phyloP scores from a whole-genome alignment of 1,140 invertebrate species.

The Aphidius ervi region DNA sequence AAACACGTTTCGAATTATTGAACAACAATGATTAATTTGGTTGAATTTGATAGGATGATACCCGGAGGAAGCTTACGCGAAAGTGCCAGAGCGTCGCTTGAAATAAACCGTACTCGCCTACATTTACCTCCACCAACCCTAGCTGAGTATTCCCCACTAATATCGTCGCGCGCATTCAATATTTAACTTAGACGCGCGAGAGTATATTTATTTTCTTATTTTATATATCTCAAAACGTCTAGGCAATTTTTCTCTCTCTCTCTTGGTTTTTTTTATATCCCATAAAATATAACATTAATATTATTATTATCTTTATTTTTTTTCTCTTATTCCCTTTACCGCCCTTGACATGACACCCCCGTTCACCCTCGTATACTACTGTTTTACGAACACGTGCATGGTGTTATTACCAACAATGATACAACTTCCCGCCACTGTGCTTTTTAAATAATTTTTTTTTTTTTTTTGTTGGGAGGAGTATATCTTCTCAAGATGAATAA shows the following conservation, averaged over 20 bases:
- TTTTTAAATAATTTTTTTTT: background rate
- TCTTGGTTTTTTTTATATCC: background rate
- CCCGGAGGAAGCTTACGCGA: conserved; percentile 48
- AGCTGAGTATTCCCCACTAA: conserved; percentile 34
- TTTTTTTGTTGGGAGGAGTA: background rate
- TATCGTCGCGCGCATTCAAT: background rate
- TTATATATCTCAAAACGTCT: background rate
- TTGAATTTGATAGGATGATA: conserved; percentile 32
- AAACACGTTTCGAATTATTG: conserved; percentile 25
- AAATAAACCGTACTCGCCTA: conserved; percentile 51
- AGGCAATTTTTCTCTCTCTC: background rate
- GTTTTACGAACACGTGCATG: conserved; percentile 22
- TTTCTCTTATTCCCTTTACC: background rate
- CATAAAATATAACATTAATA: too few species aligned
- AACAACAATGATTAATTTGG: conserved; percentile 30
- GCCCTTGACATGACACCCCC: conserved; percentile 7
- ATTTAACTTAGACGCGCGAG: background rate
- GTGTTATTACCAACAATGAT: conserved; percentile 6
- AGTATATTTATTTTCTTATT: background rate
- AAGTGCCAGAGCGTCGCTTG: conserved; percentile 50
- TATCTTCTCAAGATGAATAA: conserved; percentile 3
- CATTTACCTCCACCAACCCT: conserved; percentile 42
- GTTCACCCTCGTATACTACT: conserved; percentile 12
- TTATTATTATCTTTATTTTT: too few species aligned
- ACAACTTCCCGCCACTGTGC: conserved; percentile 8